Evolutionary conservation across 1,140 invertebrate species (phyloP).

Genomic region (Eupeodes corollae): DNA sequence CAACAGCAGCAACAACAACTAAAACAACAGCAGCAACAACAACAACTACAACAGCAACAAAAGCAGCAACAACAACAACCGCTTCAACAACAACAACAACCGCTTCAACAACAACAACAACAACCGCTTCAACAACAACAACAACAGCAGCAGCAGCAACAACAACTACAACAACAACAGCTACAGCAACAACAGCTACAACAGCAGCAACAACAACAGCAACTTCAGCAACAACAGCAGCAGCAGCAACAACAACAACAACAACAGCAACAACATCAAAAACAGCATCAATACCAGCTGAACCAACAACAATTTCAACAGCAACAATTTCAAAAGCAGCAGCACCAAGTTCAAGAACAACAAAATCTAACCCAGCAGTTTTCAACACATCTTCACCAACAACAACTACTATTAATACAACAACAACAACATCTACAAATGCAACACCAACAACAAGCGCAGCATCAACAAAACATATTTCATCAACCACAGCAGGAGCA

Average conservation of each 20-base stretch:
- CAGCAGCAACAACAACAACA: constrained; percentile 21
- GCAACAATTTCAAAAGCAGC: constrained; percentile 18
- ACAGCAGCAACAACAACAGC: constrained; percentile 34
- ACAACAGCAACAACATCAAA: constrained; percentile 12
- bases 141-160: background rate
- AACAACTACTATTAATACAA: constrained; percentile 37
- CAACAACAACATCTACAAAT: constrained; percentile 30
- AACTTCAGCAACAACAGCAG: constrained; percentile 23
- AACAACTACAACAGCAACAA: constrained; percentile 17
- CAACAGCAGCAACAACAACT: constrained; percentile 19
- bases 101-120: constrained; percentile 20
- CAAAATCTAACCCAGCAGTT: constrained; percentile 39
- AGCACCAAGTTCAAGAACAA: constrained; percentile 19
- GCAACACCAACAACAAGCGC: constrained; percentile 18
- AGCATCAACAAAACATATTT: constrained; percentile 10
- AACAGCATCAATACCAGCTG: constrained; percentile 8
- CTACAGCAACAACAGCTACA: constrained; percentile 12
- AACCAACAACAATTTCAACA: constrained; percentile 14
- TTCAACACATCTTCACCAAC: constrained; percentile 42
- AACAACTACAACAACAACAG: constrained; percentile 1
- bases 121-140: constrained; percentile 34
- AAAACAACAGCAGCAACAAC: constrained; percentile 16
- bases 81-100: constrained; percentile 15
- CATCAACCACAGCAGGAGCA: constrained; percentile 11
- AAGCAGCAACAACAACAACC: constrained; percentile 19